Evolutionary conservation across 2,797 vertebrate species (phyloP).

Genomic region (Tragopan temminckii): DNA sequence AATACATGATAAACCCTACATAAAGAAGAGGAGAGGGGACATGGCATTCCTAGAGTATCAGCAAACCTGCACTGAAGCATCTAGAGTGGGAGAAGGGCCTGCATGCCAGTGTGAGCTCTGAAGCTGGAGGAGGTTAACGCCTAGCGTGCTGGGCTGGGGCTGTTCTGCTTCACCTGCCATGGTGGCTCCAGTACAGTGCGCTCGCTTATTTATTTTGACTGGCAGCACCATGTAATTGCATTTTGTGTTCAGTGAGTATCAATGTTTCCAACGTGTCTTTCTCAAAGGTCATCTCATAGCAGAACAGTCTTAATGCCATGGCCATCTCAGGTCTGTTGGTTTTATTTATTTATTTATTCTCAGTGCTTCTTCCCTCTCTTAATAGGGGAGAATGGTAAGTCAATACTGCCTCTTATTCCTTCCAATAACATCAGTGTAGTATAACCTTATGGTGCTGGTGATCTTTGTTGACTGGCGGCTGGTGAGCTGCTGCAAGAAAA

Average conservation of each 20-base stretch:
- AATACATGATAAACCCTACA: not conserved
- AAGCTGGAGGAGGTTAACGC: not conserved
- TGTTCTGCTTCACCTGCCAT: slow-evolving; percentile 27
- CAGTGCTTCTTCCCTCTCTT: slow-evolving; percentile 16
- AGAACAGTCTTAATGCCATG: slow-evolving; percentile 34
- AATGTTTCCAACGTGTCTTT: not conserved
- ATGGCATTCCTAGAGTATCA: not conserved
- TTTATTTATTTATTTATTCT: not conserved
- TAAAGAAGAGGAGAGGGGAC: not conserved
- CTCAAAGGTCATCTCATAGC: slow-evolving; percentile 66
- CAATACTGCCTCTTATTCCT: not conserved
- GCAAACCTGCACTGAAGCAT: not conserved
- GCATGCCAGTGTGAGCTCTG: not conserved
- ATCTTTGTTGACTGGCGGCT: not conserved
- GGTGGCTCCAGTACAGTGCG: not conserved
- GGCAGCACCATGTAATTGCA: slow-evolving; percentile 70
- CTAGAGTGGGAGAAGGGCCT: not conserved
- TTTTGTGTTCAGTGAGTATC: slow-evolving; percentile 68
- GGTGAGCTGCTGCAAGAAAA: not conserved
- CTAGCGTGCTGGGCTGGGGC: not conserved
- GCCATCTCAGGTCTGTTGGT: not conserved
- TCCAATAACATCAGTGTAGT: not conserved
- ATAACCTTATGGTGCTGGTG: not conserved
- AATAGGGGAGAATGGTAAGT: not conserved
- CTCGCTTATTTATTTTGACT: slow-evolving; percentile 46